A percentile compares a stretch with the other conserved stretches of the same genome.
Evolutionary conservation across 92 coral and sea anemone genomes (phyloP).

Genomic region (Ricordea florida): DNA sequence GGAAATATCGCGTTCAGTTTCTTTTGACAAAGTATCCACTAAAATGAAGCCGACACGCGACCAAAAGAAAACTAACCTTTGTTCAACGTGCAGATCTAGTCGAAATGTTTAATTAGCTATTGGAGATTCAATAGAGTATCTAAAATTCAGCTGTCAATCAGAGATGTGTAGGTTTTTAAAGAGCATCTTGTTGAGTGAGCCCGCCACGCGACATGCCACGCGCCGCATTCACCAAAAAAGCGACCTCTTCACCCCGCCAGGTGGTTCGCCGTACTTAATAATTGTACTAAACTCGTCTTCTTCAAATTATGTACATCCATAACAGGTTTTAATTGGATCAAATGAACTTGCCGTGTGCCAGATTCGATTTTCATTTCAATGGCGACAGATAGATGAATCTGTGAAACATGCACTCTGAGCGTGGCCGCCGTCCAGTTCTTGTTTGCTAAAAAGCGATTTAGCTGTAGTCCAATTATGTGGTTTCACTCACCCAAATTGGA

Average conservation of each 20-base stretch:
- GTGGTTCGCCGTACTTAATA: slow-evolving; percentile 53
- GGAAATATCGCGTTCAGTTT: slow-evolving; percentile 47
- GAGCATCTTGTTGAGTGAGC: slow-evolving; percentile 45
- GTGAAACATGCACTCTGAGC: neutral
- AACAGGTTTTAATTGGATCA: slow-evolving; percentile 75
- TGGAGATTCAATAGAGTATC: slow-evolving; percentile 54
- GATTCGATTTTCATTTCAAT: slow-evolving; percentile 17
- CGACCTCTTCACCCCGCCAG: slow-evolving; percentile 63
- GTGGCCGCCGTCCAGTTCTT: slow-evolving; percentile 5
- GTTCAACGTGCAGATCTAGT: slow-evolving; percentile 57
- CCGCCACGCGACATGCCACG: slow-evolving; percentile 72
- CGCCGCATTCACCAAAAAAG: slow-evolving; percentile 47
- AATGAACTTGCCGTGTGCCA: slow-evolving; percentile 63
- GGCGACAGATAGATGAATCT: neutral
- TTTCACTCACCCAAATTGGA: slow-evolving; percentile 8
- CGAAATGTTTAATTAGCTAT: slow-evolving; percentile 76
- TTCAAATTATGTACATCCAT: slow-evolving; percentile 44
- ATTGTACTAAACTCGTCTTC: slow-evolving; percentile 66
- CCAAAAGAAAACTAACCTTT: slow-evolving; percentile 59
- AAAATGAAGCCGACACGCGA: slow-evolving; percentile 85
- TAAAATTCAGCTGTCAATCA: slow-evolving; percentile 69
- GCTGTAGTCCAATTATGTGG: neutral
- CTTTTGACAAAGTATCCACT: slow-evolving; percentile 57
- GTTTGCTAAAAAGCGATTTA: neutral
- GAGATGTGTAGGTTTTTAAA: slow-evolving; percentile 52